A percentile compares a stretch with the other conserved stretches of the same genome.
phyloP scores from a whole-genome alignment of 37 sponge, comb jelly and placozoan genomes.

The Lycopodina hypogea region DNA sequence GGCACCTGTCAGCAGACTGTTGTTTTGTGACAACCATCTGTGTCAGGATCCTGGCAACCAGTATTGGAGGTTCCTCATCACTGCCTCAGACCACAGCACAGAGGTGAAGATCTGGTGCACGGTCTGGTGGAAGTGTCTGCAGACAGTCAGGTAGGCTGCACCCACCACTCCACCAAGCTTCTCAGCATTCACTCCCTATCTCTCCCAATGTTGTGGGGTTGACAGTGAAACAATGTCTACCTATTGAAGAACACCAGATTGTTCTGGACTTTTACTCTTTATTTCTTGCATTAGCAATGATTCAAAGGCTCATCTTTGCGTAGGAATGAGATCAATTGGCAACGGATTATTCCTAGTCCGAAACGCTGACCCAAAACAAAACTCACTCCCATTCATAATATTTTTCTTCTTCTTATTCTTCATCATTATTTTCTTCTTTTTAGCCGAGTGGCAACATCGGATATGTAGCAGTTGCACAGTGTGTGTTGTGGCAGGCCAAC shows the following conservation, averaged over 20 bases:
- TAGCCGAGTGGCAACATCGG: too few relatives aligned
- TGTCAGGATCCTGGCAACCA: constrained; percentile 45
- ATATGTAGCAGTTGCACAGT: too few relatives aligned
- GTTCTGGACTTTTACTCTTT: background rate
- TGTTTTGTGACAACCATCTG: constrained; percentile 83
- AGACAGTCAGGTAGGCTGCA: constrained; percentile 68
- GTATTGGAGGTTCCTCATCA: constrained; percentile 88
- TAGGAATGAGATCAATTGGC: too few relatives aligned
- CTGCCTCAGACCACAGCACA: constrained; percentile 59
- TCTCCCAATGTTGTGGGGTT: background rate
- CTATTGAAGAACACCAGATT: background rate
- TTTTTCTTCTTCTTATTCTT: too few relatives aligned
- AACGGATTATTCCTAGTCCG: too few relatives aligned
- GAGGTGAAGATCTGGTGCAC: constrained; percentile 93
- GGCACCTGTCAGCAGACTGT: constrained; percentile 61
- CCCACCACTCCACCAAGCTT: background rate
- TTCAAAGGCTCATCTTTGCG: too few relatives aligned
- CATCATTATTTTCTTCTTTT: too few relatives aligned
- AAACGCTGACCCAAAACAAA: too few relatives aligned
- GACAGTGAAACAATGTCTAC: too few relatives aligned
- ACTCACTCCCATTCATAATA: too few relatives aligned
- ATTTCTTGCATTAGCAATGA: background rate
- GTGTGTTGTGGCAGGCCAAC: too few relatives aligned
- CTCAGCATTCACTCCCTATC: background rate
- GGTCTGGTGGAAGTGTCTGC: constrained; percentile 81